Evolutionary conservation across 2,888 invertebrate genomes (phyloP), one percentile per base, ranked within the genome.

Genomic region (Acleris emargana): DNA sequence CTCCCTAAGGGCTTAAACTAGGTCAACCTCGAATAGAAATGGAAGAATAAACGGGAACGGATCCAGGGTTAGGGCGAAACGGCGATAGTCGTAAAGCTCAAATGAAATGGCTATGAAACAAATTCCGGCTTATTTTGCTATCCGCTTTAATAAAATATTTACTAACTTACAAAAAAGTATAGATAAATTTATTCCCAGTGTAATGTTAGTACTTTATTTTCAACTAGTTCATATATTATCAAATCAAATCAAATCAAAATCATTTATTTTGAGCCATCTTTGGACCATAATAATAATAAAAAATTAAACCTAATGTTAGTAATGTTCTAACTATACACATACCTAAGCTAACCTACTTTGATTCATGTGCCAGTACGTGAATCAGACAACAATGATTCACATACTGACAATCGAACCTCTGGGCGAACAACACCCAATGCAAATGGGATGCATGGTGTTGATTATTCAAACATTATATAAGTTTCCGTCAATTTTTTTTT

Each of bases 41-140:
- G 73, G 72, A 74, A 76, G 76, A 80, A 82, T 80, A 79, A 83
- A 83, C 78, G 80, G 70, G 72, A 80, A 79, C 75, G 78, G 73
- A 78, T 77, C 72, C 73, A 74, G 76, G 72, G 73, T 71, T 70
- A 77, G 71, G 68, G 69, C 71, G 71, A 75, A 80, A 78, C 72
- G 73, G 70, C 72, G 67, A 71, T 69, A 69, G 71, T 73, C 74
- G 71, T 74, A 74, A 74, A 69, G 58, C 72, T 73, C 72, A 76
- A 68, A 73, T 72, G 73, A 73, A 72, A 71, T 77, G 74, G 71
- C 69, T 67, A 69, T 69, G 64, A 59, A 62, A 67, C 42, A 49
- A 54, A 54, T 50, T 45, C 45, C n/a, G 32, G 28, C 55, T 45
- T 55, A 60, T 45, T 38, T 51, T 32, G 13, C 53, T 59, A 13